These are phyloP conservation scores for Polydrusus pterygomalis DNA, from an alignment of 2,888 invertebrate genomes.

Conservation along the genomic window DNA sequence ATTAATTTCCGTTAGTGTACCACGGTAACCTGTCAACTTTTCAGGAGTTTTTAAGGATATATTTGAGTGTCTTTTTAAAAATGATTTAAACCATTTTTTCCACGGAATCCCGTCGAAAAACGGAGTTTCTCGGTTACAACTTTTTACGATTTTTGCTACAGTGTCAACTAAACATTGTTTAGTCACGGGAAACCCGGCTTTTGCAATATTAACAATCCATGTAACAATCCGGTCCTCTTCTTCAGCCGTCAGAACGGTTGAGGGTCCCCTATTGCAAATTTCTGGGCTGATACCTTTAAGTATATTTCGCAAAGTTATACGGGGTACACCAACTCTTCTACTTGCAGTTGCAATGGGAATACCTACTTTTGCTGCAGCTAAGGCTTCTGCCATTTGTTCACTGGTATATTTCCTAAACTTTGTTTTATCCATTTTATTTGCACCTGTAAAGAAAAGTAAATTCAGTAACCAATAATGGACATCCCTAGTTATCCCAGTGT, in stretches of 20 bases:
- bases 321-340: background rate
- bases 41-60: slow-evolving; percentile 23
- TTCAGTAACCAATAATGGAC: too few species aligned
- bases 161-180: slow-evolving; percentile 56
- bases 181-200: slow-evolving; percentile 48
- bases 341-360: slow-evolving; percentile 10
- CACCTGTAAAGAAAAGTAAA: too few species aligned
- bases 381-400: too few species aligned
- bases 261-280: background rate
- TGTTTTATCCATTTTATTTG: too few species aligned
- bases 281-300: slow-evolving; percentile 14
- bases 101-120: slow-evolving; percentile 57
- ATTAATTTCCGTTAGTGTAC: slow-evolving; percentile 58
- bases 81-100: slow-evolving; percentile 60
- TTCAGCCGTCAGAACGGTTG: background rate
- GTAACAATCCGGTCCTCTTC: background rate
- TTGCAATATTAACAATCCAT: slow-evolving; percentile 28
- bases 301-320: slow-evolving; percentile 2
- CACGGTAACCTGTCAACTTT: slow-evolving; percentile 41
- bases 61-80: slow-evolving; percentile 11
- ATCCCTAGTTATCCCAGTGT: too few species aligned
- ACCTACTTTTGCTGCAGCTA: slow-evolving; percentile 1
- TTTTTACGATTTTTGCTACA: slow-evolving; percentile 58
- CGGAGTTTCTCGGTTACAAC: background rate
- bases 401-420: background rate